These are phyloP conservation scores for Cartodere bifasciata DNA, from an alignment of 2,888 invertebrate genomes.

Conservation along the genomic window DNA sequence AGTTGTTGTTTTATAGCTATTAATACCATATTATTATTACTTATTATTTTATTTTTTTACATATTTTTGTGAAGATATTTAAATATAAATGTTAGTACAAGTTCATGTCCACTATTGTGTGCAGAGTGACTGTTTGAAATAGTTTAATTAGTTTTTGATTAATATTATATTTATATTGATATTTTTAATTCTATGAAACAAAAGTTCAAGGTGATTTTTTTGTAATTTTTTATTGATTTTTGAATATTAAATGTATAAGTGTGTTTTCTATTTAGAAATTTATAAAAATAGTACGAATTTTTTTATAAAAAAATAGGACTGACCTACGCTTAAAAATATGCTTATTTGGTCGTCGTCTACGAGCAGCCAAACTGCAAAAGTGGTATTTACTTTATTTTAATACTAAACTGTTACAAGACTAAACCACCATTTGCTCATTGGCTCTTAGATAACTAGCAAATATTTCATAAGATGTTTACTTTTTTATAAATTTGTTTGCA, in stretches of 20 bases:
- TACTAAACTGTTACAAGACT: conserved; percentile 26
- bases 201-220: conserved; percentile 31
- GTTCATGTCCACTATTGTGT: conserved; percentile 34
- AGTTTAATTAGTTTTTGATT: conserved; percentile 36
- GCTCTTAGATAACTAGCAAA: conserved; percentile 28
- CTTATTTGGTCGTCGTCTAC: conserved; percentile 24
- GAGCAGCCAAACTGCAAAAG: conserved; percentile 20
- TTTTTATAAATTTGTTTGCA: conserved; percentile 36
- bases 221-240: conserved; percentile 34
- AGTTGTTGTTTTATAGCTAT: conserved; percentile 39
- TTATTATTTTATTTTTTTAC: conserved; percentile 41
- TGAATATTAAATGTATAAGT: conserved; percentile 36
- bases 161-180: conserved; percentile 36
- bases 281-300: conserved; percentile 33
- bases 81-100: conserved; percentile 39
- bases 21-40: conserved; percentile 35
- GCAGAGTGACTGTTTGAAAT: conserved; percentile 35
- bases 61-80: conserved; percentile 40
- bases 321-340: conserved; percentile 29
- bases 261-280: conserved; percentile 37
- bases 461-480: conserved; percentile 31
- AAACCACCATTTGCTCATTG: conserved; percentile 24
- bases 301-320: conserved; percentile 28
- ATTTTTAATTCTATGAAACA: conserved; percentile 33
- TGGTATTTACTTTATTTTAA: conserved; percentile 21